These are phyloP conservation scores for Aphidius ervi DNA, from an alignment of 1,140 invertebrate genomes.

Conservation along the genomic window DNA sequence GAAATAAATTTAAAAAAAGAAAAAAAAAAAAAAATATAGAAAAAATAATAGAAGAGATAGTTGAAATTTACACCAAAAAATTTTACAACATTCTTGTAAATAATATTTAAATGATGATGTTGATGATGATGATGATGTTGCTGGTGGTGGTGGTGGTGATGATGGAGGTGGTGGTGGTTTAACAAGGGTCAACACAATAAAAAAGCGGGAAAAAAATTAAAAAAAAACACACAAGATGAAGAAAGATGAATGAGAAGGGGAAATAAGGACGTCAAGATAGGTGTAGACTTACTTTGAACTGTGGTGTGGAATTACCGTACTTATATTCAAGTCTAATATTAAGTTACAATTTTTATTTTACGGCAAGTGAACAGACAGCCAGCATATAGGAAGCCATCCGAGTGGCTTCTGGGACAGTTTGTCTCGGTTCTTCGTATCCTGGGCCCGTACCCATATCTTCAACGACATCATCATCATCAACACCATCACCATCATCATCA, in stretches of 20 bases:
- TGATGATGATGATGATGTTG: slow-evolving; percentile 22
- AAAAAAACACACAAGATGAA: slow-evolving; percentile 13
- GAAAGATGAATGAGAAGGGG: slow-evolving; percentile 28
- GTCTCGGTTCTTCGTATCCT: slow-evolving; percentile 33
- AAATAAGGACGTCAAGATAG: slow-evolving; percentile 24
- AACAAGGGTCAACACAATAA: background rate
- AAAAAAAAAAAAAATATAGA: too few species aligned
- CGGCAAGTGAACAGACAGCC: slow-evolving; percentile 54
- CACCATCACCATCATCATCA: too few species aligned
- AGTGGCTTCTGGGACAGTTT: slow-evolving; percentile 46
- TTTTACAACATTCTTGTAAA: background rate
- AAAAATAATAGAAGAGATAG: too few species aligned
- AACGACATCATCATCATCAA: too few species aligned
- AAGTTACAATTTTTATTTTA: slow-evolving; percentile 55
- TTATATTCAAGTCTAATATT: slow-evolving; percentile 54
- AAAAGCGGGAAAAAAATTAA: slow-evolving; percentile 7
- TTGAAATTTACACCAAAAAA: background rate
- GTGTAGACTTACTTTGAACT: slow-evolving; percentile 53
- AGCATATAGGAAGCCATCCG: slow-evolving; percentile 55
- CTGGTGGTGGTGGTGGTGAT: slow-evolving; percentile 32
- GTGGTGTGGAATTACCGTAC: slow-evolving; percentile 54
- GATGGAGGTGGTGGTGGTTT: slow-evolving; percentile 35
- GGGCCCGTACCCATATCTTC: slow-evolving; percentile 39
- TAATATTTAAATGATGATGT: slow-evolving; percentile 2
- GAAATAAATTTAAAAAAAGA: too few species aligned